These are phyloP conservation scores for Axea sp. DNA, from an alignment of 2,888 invertebrate genomes.

Conservation along the genomic window DNA sequence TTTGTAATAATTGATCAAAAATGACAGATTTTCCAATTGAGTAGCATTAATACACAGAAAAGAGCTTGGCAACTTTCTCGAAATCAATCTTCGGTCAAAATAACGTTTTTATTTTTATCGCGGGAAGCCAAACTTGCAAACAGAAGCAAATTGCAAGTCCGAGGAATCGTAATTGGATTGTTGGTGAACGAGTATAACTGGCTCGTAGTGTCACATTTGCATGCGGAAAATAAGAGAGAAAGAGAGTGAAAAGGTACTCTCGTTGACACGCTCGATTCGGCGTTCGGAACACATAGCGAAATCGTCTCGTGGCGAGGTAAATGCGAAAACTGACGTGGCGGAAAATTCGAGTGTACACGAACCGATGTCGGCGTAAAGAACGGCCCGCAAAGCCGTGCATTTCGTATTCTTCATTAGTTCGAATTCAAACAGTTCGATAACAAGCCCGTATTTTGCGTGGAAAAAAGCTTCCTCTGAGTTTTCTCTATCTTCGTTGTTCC, in stretches of 20 bases:
- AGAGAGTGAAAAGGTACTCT: not conserved
- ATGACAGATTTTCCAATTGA: too few relatives aligned
- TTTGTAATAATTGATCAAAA: too few relatives aligned
- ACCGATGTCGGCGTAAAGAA: slow-evolving; percentile 5
- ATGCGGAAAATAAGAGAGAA: slow-evolving; percentile 16
- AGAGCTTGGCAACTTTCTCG: too few relatives aligned
- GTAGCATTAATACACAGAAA: too few relatives aligned
- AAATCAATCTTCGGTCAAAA: too few relatives aligned
- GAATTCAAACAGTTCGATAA: slow-evolving; percentile 30
- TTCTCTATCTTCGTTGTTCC: slow-evolving; percentile 5
- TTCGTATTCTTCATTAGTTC: slow-evolving; percentile 47
- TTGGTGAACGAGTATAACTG: slow-evolving; percentile 45
- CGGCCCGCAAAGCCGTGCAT: not conserved
- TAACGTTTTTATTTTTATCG: too few relatives aligned
- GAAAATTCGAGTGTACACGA: slow-evolving; percentile 29
- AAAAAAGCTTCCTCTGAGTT: slow-evolving; percentile 22
- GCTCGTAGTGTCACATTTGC: slow-evolving; percentile 48
- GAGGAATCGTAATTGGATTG: slow-evolving; percentile 47
- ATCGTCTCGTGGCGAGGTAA: slow-evolving; percentile 18
- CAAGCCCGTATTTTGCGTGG: slow-evolving; percentile 39
- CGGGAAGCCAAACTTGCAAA: not conserved
- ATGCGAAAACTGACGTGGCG: slow-evolving; percentile 24
- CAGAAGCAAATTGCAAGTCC: slow-evolving; percentile 27
- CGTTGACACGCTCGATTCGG: slow-evolving; percentile 42
- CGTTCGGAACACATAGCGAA: not conserved